Conservation (phyloP, 2,888 invertebrate genomes). For the Synergus laeviventris region DNA sequence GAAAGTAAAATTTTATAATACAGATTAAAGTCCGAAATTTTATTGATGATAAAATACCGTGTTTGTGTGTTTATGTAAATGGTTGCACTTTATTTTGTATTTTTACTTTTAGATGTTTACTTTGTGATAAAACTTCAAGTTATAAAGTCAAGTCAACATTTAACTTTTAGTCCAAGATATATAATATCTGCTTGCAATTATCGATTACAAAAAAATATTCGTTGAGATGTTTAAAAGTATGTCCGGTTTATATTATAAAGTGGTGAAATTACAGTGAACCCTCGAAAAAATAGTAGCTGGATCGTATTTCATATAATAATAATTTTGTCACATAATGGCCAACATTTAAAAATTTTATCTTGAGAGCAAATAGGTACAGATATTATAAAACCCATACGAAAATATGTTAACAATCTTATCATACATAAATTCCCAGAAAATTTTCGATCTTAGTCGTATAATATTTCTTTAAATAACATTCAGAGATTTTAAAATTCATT, state of each 20-base stretch:
- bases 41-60: neutral
- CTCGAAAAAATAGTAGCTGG: too few species aligned
- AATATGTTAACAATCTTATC: too few species aligned
- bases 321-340: too few species aligned
- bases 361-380: too few species aligned
- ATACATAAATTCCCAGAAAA: too few species aligned
- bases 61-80: neutral
- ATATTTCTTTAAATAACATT: too few species aligned
- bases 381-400: too few species aligned
- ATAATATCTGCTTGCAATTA: neutral
- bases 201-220: neutral
- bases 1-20: neutral
- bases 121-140: too few species aligned
- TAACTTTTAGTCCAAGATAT: neutral
- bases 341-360: too few species aligned
- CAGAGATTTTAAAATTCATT: too few species aligned
- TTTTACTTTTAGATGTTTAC: neutral
- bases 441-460: too few species aligned
- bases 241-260: neutral
- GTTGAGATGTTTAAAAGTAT: neutral
- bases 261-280: neutral
- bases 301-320: too few species aligned
- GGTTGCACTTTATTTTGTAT: neutral
- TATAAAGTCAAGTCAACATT: neutral
- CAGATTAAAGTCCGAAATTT: neutral